phyloP scores from a whole-genome alignment of 2,797 vertebrate genomes.

The Syngnathus acus region DNA sequence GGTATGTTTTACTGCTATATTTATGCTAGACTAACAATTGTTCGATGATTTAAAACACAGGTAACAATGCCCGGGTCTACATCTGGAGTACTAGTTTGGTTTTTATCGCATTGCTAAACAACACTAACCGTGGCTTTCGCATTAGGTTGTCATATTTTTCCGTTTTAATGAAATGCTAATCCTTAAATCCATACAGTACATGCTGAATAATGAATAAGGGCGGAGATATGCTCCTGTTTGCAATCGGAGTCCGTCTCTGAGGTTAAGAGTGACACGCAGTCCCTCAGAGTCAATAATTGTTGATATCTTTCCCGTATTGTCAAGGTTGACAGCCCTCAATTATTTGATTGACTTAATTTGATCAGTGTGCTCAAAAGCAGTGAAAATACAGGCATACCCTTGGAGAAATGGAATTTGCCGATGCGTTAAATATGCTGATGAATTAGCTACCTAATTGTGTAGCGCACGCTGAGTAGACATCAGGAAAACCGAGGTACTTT shows the following conservation, averaged over 20 bases:
- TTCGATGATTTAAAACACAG: too few relatives aligned
- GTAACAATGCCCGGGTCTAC: not conserved
- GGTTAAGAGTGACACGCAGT: slow-evolving; percentile 29
- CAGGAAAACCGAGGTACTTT: not conserved
- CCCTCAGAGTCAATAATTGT: slow-evolving; percentile 43
- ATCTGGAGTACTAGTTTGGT: not conserved
- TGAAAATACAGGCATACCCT: slow-evolving; percentile 17
- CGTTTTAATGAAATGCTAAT: not conserved
- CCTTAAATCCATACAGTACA: not conserved
- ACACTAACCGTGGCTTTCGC: not conserved
- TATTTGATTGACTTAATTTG: slow-evolving; percentile 51
- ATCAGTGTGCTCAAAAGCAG: slow-evolving; percentile 32
- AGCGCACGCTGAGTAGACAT: not conserved
- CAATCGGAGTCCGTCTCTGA: slow-evolving; percentile 20
- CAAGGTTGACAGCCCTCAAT: slow-evolving; percentile 46
- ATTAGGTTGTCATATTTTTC: not conserved
- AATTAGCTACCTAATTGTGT: slow-evolving; percentile 8
- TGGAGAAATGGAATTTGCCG: slow-evolving; percentile 21
- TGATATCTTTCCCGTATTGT: slow-evolving; percentile 47
- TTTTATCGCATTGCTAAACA: not conserved
- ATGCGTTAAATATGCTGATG: slow-evolving; percentile 24
- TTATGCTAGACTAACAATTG: too few relatives aligned
- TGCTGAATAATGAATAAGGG: not conserved
- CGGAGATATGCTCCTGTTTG: not conserved
- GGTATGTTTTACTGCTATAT: too few relatives aligned